Evolutionary conservation across 30 jellyfish, hydroid and myxozoan species (phyloP), one percentile per base, ranked within the genome.

Genomic region (Kudoa iwatai): DNA sequence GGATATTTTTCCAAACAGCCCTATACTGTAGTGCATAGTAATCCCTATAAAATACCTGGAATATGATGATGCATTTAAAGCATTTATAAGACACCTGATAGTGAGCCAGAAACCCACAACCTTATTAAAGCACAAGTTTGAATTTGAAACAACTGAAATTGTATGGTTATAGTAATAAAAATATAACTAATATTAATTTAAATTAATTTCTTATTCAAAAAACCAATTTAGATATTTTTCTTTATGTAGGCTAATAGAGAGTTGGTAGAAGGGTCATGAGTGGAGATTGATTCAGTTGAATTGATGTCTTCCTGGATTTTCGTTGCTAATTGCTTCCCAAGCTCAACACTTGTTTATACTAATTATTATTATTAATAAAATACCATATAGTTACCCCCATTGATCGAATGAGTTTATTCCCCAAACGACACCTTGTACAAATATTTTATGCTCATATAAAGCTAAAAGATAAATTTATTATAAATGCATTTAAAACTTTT

Each of bases 341-440:
- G 96, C 52, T 79, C 96, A 40, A 79, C 96, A 0, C 89, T 66
- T 30, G 40, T 20, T 38, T 21, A 16, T 10, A 39, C 41, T 15
- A 44, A 4, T 10, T 16, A 11, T 11, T 43, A 9, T 0, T 43
- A 21, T 18, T 13, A 13, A n/a, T n/a, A 28, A 28, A 6, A 28
- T 28, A 28, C 36, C 9, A 6, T 28, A 6, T 28, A 48, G 82
- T 25, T 40, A 67, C 90, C 98, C 98, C 88, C 88, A 79, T 57
- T 79, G 98, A 53, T 79, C 98, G 40, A 40, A 79, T 9, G 98
- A 79, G 40, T 79, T 79, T 19, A 79, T 58, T 42, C 65, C 58
- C 98, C 98, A 79, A 40, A 79, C 62, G 42, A 79, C 66, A 16
- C 98, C 98, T 50, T 79, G 98, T 2, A 74, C 71, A 60, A 79